These are phyloP conservation scores for Latrodectus elegans DNA, from an alignment of 2,888 invertebrate species.

Conservation along the genomic window DNA sequence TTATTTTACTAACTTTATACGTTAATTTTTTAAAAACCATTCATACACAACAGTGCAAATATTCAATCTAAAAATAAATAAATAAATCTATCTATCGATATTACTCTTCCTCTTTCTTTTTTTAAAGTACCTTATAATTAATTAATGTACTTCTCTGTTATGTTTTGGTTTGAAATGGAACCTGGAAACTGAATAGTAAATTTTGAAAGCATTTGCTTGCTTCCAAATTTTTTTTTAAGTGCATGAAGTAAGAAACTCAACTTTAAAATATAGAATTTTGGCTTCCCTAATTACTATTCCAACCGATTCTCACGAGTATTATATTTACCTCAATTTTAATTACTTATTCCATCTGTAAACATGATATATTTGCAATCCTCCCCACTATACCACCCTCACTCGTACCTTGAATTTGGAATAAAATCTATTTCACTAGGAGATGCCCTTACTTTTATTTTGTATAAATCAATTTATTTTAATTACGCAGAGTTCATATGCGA, in stretches of 20 bases:
- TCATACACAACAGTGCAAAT: too few relatives aligned
- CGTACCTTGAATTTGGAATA: not conserved
- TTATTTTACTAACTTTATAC: too few relatives aligned
- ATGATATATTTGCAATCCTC: not conserved
- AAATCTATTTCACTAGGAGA: not conserved
- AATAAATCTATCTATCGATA: too few relatives aligned
- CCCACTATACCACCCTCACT: not conserved
- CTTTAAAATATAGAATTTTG: not conserved
- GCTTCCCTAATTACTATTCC: not conserved
- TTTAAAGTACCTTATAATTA: too few relatives aligned
- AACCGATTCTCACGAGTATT: not conserved
- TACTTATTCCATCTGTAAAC: not conserved
- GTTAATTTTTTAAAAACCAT: too few relatives aligned
- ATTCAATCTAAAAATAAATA: too few relatives aligned
- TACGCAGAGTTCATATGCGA: constrained; percentile 15
- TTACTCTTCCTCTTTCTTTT: too few relatives aligned
- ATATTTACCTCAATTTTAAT: not conserved
- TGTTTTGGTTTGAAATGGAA: too few relatives aligned
- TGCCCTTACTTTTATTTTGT: not conserved
- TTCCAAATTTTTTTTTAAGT: not conserved
- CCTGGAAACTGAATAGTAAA: not conserved
- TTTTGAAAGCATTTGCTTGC: not conserved
- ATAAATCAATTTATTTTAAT: constrained; percentile 50
- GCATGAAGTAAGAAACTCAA: not conserved
- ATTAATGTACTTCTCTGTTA: too few relatives aligned